Conservation (phyloP, 1,140 invertebrate genomes). For the Neodiprion lecontei region DNA sequence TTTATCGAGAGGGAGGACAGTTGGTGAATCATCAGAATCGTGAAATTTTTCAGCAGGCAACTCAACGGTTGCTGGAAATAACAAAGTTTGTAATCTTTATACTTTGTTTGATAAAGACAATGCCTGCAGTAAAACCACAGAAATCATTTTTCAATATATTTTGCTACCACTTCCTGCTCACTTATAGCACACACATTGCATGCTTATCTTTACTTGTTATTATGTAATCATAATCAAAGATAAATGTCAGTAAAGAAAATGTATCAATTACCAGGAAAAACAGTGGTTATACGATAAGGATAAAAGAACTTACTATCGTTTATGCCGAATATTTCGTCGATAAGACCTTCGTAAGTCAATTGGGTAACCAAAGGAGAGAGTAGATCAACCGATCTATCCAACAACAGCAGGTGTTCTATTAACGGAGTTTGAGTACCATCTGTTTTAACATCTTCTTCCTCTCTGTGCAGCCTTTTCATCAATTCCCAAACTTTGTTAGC, state of each 20-base stretch:
- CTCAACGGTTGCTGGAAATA: constrained; percentile 74
- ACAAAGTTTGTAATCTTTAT: constrained; percentile 20
- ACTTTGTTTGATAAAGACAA: constrained; percentile 15
- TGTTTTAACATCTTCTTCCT: constrained; percentile 65
- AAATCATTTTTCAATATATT: too few relatives aligned
- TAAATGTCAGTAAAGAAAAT: constrained; percentile 2
- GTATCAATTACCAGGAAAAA: neutral
- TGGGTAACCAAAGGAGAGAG: constrained; percentile 93
- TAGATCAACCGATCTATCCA: constrained; percentile 91
- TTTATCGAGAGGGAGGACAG: constrained; percentile 69
- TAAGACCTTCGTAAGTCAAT: constrained; percentile 96
- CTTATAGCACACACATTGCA: too few relatives aligned
- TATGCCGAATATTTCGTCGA: constrained; percentile 89
- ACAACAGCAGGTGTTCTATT: constrained; percentile 88
- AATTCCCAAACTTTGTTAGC: constrained; percentile 91
- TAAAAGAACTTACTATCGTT: constrained; percentile 66
- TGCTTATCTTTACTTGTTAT: neutral
- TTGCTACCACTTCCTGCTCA: too few relatives aligned
- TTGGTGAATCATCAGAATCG: constrained; percentile 68
- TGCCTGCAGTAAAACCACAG: neutral
- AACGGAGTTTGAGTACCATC: constrained; percentile 47
- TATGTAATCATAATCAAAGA: constrained; percentile 10
- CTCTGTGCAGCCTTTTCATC: constrained; percentile 79
- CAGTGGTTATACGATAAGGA: constrained; percentile 9
- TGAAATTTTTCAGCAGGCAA: constrained; percentile 87